Base-by-base conservation (phyloP, 2,797 vertebrate genomes). In the Sciaenops ocellatus region DNA sequence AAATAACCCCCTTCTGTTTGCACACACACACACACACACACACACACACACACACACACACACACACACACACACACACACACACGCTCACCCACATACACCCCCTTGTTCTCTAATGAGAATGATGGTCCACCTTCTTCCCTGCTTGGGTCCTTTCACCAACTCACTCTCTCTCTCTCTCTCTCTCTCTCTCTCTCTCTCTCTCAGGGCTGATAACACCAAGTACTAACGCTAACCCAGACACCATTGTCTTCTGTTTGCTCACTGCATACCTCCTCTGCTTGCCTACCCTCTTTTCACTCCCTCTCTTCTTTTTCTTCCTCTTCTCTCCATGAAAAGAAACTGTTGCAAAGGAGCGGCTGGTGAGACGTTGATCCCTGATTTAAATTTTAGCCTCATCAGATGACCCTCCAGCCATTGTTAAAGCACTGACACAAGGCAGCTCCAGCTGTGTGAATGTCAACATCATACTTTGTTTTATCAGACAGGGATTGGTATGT, bases 211-310 rank as follows among this genome's bases (percentile, higher is more conserved):
- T 17, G 70, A 90, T 91, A 91, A 90, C 84, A 69, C 83, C 82
- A 87, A 88, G 91, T 74, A 81, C 73, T 61, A 57, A 69, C 61
- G 34, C 75, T 73, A 76, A 79, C 76, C 87, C 89, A 93, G 93
- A 93, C 91, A 84, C 87, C 78, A 93, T 93, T 94, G 93, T 94
- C 77, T 55, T 72, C 52, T 94, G 90, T 95, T 94, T 94, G 91
- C 91, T 89, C 76, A 76, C 69, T 38, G 75, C 93, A 94, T 92
- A 91, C 92, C 91, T 91, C 84, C 78, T 50, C 72, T 84, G 84
- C 89, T 92, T 79, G 80, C 87, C 88, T 73, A 70, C 84, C 80
- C 87, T 85, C 75, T 75, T 85, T 84, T 89, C 79, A 64, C 84
- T 83, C 84, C 82, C 79, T 87, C 80, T 76, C 79, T 78, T 84